A percentile compares a stretch with the other conserved stretches of the same genome.
Conservation (phyloP, 2,113 vertebrate genomes). For the Odocoileus virginianus region DNA sequence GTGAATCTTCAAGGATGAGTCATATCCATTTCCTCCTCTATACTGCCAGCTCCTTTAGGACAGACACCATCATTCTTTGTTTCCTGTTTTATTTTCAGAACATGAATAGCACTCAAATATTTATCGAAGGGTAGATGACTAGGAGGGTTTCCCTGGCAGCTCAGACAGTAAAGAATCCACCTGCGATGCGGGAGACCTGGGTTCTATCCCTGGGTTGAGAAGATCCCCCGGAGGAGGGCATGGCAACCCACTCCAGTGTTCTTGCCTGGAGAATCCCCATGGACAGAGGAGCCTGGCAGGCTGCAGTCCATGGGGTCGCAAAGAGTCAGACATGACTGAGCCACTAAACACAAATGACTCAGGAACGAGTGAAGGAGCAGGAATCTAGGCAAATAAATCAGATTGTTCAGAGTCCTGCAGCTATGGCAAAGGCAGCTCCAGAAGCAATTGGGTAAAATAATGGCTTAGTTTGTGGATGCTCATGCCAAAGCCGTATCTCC, state of each 20-base stretch:
- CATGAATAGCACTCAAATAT: background rate
- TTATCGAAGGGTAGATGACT: too few relatives aligned
- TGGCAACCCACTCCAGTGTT: background rate
- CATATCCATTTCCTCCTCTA: background rate
- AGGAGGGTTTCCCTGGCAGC: background rate
- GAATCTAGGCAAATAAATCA: background rate
- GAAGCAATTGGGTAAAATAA: background rate
- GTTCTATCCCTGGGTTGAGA: background rate
- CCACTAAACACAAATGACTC: background rate
- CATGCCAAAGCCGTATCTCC: background rate
- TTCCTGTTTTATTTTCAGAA: background rate
- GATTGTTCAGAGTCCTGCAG: background rate
- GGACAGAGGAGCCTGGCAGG: background rate
- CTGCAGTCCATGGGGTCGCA: background rate
- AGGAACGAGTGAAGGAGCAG: background rate
- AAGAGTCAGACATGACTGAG: background rate
- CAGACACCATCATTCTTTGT: background rate
- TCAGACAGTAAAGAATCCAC: background rate
- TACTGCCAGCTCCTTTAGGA: background rate
- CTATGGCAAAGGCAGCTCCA: background rate
- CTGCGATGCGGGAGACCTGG: background rate
- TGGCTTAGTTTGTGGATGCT: background rate
- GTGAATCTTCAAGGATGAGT: background rate
- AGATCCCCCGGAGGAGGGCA: background rate
- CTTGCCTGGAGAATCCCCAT: background rate